Base-by-base conservation (phyloP, 1,140 invertebrate species). In the Apis cerana region DNA sequence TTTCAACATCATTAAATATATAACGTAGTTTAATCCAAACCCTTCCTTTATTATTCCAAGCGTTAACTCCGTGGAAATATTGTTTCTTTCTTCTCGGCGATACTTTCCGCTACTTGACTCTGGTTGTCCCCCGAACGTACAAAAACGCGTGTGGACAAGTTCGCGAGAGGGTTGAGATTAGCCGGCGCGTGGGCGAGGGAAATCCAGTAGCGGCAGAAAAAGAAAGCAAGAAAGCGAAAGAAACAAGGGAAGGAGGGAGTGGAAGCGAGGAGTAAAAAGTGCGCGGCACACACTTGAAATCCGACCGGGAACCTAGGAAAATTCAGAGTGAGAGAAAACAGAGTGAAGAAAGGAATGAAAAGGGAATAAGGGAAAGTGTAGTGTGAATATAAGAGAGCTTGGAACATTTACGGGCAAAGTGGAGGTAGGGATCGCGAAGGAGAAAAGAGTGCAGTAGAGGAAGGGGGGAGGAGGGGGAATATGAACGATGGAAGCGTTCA, bases 101-200 rank as follows among this genome's bases (percentile, higher is more conserved):
- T 50, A 12, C 43, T 48, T 67, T 48, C 10, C 19, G 17, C 19
- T 43, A 5, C 12, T 23, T 11, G 21, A 23, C n/a, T 9, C 21
- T n/a, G 21, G 9, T 7, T 43, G 23, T 52, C n/a, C 17, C n/a
- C 9, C 27, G 3, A 52, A 7, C 19, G 7, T 43, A 56, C 1
- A 52, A 9, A n/a, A 52, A 17, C 48, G 23, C 56, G 56, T 23
- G 43, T 23, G 43, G 27, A 17, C 17, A 21, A 33, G n/a, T 50
- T 27, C 13, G 52, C 48, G 33, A 68, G 65, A 27, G 67, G 65
- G 76, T 70, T 52, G n/a, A 33, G 21, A 77, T 77, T 77, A 77
- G 52, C 10, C 33, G 23, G 11, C 17, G 13, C 23, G 58, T 56
- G 33, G 62, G 21, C 50, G 64, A 62, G 13, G n/a, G 5, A 43